These are phyloP conservation scores for Leptopilina myrica DNA, from an alignment of 2,888 invertebrate genomes.

Conservation along the genomic window DNA sequence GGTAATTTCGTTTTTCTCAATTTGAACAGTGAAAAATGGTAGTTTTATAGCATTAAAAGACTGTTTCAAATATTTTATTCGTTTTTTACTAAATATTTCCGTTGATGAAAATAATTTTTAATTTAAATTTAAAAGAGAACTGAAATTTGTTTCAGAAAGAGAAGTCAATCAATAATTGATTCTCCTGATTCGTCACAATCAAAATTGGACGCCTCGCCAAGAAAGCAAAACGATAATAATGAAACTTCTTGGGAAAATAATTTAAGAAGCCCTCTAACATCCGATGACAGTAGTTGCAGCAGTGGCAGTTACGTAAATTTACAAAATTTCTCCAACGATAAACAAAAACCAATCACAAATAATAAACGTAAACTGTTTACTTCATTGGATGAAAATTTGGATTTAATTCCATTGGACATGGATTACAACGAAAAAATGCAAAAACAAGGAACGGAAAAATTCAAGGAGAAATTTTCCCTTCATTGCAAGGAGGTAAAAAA, in stretches of 20 bases:
- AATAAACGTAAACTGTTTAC: slow-evolving; percentile 43
- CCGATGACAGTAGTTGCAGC: no score
- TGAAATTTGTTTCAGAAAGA: no score
- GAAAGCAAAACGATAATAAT: neutral
- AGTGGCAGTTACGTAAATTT: neutral
- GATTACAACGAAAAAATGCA: neutral
- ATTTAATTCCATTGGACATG: neutral
- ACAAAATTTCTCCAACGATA: neutral
- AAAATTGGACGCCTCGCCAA: neutral
- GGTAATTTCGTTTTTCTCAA: no score
- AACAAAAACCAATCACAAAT: slow-evolving; percentile 18
- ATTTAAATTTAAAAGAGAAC: no score
- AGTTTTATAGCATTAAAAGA: no score
- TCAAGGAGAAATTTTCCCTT: neutral
- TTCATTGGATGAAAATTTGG: slow-evolving; percentile 33
- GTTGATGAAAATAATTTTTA: no score
- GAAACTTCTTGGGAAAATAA: neutral
- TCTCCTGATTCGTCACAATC: neutral
- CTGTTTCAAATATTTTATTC: no score
- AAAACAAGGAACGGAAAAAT: neutral
- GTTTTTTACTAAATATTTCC: no score
- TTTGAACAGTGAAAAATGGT: no score
- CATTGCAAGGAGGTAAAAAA: neutral
- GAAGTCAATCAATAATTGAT: no score
- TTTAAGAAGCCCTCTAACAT: no score